These are phyloP conservation scores for Autographa pulchrina DNA, from an alignment of 2,888 invertebrate species.

Conservation along the genomic window DNA sequence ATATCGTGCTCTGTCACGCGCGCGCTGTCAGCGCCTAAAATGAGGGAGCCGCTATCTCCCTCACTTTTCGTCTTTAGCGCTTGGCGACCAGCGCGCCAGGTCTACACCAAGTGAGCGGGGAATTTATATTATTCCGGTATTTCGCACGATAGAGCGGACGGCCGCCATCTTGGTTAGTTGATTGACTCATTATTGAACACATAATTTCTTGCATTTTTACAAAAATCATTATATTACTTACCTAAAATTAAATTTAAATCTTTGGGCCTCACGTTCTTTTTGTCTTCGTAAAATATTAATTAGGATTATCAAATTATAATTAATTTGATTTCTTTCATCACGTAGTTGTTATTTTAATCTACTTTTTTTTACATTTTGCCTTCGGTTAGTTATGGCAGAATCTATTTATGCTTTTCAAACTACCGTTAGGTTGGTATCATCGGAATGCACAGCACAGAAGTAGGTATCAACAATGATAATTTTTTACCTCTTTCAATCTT, in stretches of 20 bases:
- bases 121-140: slow-evolving; percentile 83
- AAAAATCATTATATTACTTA: too few species aligned
- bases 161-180: slow-evolving; percentile 75
- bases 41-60: slow-evolving; percentile 60
- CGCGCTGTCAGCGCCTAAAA: slow-evolving; percentile 30
- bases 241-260: too few species aligned
- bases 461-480: background rate
- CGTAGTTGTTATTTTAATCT: too few species aligned
- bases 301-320: too few species aligned
- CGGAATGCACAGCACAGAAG: background rate
- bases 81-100: slow-evolving; percentile 63
- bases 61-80: slow-evolving; percentile 61
- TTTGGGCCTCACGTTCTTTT: too few species aligned
- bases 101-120: slow-evolving; percentile 68
- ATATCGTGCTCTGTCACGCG: slow-evolving; percentile 65
- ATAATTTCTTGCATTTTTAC: slow-evolving; percentile 9
- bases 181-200: slow-evolving; percentile 31
- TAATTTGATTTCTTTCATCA: too few species aligned
- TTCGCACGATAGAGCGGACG: slow-evolving; percentile 63
- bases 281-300: too few species aligned
- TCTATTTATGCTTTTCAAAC: too few species aligned
- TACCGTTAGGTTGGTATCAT: background rate
- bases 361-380: too few species aligned
- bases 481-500: background rate
- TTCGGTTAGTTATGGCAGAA: too few species aligned